A percentile compares a stretch with the other conserved stretches of the same genome.
phyloP scores from a whole-genome alignment of 1,140 invertebrate genomes.

The Drosophila tristis region DNA sequence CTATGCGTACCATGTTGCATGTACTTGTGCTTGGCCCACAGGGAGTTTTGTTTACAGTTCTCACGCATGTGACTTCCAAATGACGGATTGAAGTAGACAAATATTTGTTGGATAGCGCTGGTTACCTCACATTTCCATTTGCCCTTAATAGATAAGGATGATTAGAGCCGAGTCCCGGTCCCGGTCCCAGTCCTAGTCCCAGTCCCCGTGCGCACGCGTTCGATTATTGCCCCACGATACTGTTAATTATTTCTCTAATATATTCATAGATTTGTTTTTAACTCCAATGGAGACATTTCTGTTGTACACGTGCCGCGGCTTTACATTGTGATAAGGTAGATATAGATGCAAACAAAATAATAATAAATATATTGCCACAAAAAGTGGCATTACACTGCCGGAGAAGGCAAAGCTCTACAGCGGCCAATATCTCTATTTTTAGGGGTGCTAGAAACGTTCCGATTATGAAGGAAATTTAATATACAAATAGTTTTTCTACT shows the following conservation, averaged over 20 bases:
- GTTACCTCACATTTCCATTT: conserved; percentile 40
- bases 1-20: too few relatives aligned
- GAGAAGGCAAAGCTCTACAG: not conserved
- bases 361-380: conserved; percentile 31
- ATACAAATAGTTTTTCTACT: not conserved
- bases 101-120: conserved; percentile 74
- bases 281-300: conserved; percentile 54
- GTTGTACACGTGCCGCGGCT: conserved; percentile 68
- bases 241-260: conserved; percentile 79
- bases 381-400: not conserved
- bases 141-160: conserved; percentile 80
- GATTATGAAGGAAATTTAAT: not conserved
- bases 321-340: conserved; percentile 62
- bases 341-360: conserved; percentile 25
- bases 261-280: conserved; percentile 73
- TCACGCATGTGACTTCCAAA: conserved; percentile 84
- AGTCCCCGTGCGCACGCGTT: conserved; percentile 28
- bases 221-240: conserved; percentile 66
- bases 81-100: conserved; percentile 84
- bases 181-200: too few relatives aligned
- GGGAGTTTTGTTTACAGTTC: conserved; percentile 79
- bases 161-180: conserved; percentile 25
- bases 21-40: conserved; percentile 5
- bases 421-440: too few relatives aligned
- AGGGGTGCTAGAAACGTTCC: too few relatives aligned